phyloP scores from a whole-genome alignment of 2,888 invertebrate genomes.

The Cybosia mesomella region DNA sequence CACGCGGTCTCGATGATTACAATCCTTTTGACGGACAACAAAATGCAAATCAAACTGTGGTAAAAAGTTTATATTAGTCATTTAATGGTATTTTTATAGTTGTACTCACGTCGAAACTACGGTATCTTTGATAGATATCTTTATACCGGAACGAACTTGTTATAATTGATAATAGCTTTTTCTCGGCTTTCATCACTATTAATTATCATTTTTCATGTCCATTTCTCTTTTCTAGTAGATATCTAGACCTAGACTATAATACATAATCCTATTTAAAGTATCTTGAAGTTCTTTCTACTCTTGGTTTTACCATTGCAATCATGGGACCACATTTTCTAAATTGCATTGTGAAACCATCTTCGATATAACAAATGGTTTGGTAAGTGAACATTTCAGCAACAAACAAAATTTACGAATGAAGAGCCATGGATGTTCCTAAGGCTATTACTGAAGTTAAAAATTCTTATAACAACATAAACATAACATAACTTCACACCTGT shows the following conservation, averaged over 20 bases:
- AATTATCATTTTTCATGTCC: neutral
- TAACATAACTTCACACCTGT: no score
- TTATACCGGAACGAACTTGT: constrained; percentile 28
- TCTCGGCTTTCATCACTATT: constrained; percentile 10
- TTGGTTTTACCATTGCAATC: neutral
- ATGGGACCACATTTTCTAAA: neutral
- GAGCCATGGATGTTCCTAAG: neutral
- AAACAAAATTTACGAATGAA: neutral
- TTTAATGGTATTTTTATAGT: constrained; percentile 57
- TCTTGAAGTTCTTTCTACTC: neutral
- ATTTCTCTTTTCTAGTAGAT: neutral
- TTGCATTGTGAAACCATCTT: neutral
- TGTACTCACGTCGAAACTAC: constrained; percentile 59
- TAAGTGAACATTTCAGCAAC: neutral
- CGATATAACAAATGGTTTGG: neutral
- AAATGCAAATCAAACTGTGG: constrained; percentile 84
- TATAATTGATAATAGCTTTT: constrained; percentile 25
- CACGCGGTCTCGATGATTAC: constrained; percentile 95
- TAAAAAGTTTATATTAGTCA: constrained; percentile 72
- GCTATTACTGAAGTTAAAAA: neutral
- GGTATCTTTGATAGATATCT: constrained; percentile 52
- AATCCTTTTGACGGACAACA: constrained; percentile 96
- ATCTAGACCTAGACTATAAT: neutral
- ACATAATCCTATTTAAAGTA: neutral
- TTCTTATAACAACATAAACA: no score